Evolutionary conservation across 2,888 invertebrate genomes (phyloP).

Genomic region (Oligia latruncula): DNA sequence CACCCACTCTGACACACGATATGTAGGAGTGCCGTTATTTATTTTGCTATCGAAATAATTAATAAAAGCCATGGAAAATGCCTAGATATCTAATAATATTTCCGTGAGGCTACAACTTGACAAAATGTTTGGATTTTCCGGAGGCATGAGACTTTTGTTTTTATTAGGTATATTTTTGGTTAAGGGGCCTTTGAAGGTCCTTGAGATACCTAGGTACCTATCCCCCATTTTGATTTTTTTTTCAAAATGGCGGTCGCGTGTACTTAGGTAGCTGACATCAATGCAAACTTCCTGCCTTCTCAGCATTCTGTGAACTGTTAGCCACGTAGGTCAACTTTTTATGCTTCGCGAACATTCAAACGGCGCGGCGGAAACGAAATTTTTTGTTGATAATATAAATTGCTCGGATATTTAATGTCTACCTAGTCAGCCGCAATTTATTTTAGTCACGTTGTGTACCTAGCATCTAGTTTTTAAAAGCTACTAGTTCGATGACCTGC

Average conservation of each 20-base stretch:
- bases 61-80: conserved; percentile 42
- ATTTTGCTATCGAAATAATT: conserved; percentile 61
- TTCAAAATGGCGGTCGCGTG: background rate
- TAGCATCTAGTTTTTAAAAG: conserved; percentile 16
- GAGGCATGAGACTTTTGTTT: background rate
- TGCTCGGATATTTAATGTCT: conserved; percentile 5
- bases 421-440: conserved; percentile 21
- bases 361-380: background rate
- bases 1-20: conserved; percentile 52
- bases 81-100: conserved; percentile 15
- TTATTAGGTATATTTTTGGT: background rate
- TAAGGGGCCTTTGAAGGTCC: background rate
- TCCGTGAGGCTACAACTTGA: background rate
- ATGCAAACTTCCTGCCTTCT: background rate
- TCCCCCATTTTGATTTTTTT: background rate
- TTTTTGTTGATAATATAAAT: background rate
- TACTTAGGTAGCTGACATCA: background rate
- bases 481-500: conserved; percentile 34
- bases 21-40: conserved; percentile 58
- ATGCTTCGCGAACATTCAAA: background rate
- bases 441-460: conserved; percentile 26
- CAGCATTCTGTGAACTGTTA: background rate
- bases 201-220: background rate
- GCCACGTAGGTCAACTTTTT: background rate
- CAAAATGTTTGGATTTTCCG: conserved; percentile 1